A percentile compares a stretch with the other conserved stretches of the same genome.
phyloP scores from a whole-genome alignment of 2,888 invertebrate species.

The Pollenia angustigena region DNA sequence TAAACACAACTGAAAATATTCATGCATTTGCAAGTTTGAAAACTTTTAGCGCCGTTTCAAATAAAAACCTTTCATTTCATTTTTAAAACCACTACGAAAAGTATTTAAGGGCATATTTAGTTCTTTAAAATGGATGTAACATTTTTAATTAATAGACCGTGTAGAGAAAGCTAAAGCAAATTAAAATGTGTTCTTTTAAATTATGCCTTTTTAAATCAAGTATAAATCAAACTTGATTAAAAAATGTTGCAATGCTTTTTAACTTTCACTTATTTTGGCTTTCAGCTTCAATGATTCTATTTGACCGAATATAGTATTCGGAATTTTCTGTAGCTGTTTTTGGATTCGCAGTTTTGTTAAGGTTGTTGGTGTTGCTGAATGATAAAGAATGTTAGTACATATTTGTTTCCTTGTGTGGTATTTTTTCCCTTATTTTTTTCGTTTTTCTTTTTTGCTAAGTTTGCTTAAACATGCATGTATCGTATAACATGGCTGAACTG shows the following conservation, averaged over 20 bases:
- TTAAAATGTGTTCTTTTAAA: too few relatives aligned
- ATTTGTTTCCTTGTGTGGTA: slow-evolving; percentile 74
- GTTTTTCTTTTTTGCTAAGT: slow-evolving; percentile 34
- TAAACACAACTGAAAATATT: slow-evolving; percentile 69
- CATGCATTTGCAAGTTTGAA: slow-evolving; percentile 73
- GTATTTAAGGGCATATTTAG: background rate
- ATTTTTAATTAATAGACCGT: too few relatives aligned
- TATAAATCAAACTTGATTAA: too few relatives aligned
- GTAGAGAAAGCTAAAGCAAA: background rate
- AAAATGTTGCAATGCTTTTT: too few relatives aligned
- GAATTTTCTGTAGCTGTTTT: slow-evolving; percentile 20
- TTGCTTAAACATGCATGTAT: slow-evolving; percentile 69
- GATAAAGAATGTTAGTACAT: slow-evolving; percentile 68
- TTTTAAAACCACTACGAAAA: background rate
- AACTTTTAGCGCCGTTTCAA: slow-evolving; percentile 73
- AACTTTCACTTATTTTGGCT: too few relatives aligned
- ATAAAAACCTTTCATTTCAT: slow-evolving; percentile 36
- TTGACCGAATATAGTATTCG: background rate
- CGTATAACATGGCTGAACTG: slow-evolving; percentile 68
- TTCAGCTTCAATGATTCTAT: background rate
- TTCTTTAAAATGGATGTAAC: background rate
- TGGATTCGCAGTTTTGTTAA: slow-evolving; percentile 14
- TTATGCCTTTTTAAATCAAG: too few relatives aligned
- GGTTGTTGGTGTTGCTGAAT: slow-evolving; percentile 57
- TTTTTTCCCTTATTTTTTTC: slow-evolving; percentile 72